Evolutionary conservation across 2,797 vertebrate species (phyloP).

Genomic region (Cygnus olor): DNA sequence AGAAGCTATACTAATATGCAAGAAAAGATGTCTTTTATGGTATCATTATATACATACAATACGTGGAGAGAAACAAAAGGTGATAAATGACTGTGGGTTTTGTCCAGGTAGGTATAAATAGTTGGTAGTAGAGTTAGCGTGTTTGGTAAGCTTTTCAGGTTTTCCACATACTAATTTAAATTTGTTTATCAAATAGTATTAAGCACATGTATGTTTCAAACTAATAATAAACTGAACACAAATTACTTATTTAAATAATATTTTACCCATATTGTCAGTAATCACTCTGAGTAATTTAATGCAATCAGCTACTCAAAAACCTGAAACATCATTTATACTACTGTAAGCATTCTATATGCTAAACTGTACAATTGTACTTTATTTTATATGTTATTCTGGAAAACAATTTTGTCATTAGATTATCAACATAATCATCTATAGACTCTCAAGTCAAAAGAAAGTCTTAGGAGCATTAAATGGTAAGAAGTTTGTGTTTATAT

Average conservation of each 20-base stretch:
- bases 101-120: neutral
- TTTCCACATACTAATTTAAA: neutral
- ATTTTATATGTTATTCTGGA: neutral
- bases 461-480: neutral
- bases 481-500: neutral
- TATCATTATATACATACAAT: neutral
- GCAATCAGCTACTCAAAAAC: neutral
- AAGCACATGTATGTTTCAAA: neutral
- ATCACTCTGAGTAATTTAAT: neutral
- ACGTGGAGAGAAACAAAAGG: conserved; percentile 25
- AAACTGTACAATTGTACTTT: neutral
- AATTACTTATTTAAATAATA: neutral
- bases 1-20: neutral
- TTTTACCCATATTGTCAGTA: neutral
- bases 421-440: neutral
- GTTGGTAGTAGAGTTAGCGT: neutral
- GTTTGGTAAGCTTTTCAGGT: neutral
- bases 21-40: neutral
- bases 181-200: neutral
- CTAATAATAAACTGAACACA: neutral
- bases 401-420: neutral
- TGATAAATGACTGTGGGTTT: neutral
- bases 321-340: neutral
- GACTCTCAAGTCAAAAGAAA: neutral
- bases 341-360: neutral